Percentiles rank a stretch among this genome's conserved stretches.
Evolutionary conservation across 2,113 vertebrate genomes (phyloP).

Genomic region (Caretta caretta): DNA sequence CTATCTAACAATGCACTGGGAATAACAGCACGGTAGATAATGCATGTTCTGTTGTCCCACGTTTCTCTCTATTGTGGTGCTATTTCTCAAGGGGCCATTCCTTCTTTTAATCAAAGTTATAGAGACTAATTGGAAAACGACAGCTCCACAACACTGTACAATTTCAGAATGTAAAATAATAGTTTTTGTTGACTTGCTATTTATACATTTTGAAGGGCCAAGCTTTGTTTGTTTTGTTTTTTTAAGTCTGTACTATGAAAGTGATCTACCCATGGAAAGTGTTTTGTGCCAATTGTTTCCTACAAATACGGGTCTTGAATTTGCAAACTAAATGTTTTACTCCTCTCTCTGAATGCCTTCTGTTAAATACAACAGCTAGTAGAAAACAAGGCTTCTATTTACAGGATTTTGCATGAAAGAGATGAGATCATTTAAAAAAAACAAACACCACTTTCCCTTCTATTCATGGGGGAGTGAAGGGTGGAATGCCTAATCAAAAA

Average conservation of each 20-base stretch:
- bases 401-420: conserved; percentile 35
- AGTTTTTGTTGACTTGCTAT: background rate
- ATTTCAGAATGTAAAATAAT: background rate
- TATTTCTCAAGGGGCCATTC: background rate
- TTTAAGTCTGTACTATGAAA: background rate
- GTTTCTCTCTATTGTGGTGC: background rate
- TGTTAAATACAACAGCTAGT: conserved; percentile 4
- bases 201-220: background rate
- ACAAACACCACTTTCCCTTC: background rate
- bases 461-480: conserved; percentile 9
- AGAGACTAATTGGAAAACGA: background rate
- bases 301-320: conserved; percentile 14
- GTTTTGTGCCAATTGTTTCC: conserved; percentile 22
- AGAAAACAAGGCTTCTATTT: conserved; percentile 70
- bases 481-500: conserved; percentile 32
- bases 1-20: background rate
- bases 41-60: background rate
- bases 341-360: conserved; percentile 13
- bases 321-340: conserved; percentile 39
- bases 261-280: conserved; percentile 1
- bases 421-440: conserved; percentile 66
- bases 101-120: background rate
- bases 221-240: background rate
- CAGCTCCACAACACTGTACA: rapidly evolving
- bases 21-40: background rate